Base-by-base conservation (phyloP, 2,113 vertebrate species). In the Mus spicilegus region DNA sequence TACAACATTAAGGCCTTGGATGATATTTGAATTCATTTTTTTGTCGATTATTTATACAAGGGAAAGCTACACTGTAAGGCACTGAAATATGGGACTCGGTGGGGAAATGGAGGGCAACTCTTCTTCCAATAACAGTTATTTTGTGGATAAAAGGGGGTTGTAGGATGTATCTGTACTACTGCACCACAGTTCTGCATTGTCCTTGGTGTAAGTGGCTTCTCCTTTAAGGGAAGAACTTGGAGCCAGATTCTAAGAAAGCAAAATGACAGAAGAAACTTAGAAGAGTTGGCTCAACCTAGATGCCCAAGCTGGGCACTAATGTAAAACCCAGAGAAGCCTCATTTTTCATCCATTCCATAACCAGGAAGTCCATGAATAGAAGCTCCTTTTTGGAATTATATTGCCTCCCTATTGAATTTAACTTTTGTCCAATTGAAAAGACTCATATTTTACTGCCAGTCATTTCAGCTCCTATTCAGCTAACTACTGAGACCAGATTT, bases 361-460 rank as follows among this genome's bases (percentile, higher is more conserved):
- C 70, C 93, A 96, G 93, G 36, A 97, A 96, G 82, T 94, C 97
- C 91, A 95, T 97, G 89, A 98, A 98, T 87, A 98, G 94, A 98
- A 98, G 94, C 87, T 85, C n/a, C 97, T 96, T 98, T 94, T 96
- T 95, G 70, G n/a, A 92, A 98, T 98, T 98, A 94, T 97, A 97
- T 98, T 97, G 75, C 95, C 87, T 98, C 72, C 91, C 91, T 98
- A 93, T 97, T 98, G 97, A 98, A 98, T 98, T 98, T 98, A 96
- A 96, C 98, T 97, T 98, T 96, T 96, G 92, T 98, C 91, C 94
- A 80, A 49, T 97, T 98, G 97, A 98, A 98, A 98, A 98, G 94
- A 91, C 65, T 95, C 91, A 30, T 97, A 97, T 98, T 97, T 87
- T 97, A 97, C 96, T 97, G 97, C 94, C 97, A 97, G 78, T 98